phyloP scores from a whole-genome alignment of 2,888 invertebrate species.

The Parelbella ahira region DNA sequence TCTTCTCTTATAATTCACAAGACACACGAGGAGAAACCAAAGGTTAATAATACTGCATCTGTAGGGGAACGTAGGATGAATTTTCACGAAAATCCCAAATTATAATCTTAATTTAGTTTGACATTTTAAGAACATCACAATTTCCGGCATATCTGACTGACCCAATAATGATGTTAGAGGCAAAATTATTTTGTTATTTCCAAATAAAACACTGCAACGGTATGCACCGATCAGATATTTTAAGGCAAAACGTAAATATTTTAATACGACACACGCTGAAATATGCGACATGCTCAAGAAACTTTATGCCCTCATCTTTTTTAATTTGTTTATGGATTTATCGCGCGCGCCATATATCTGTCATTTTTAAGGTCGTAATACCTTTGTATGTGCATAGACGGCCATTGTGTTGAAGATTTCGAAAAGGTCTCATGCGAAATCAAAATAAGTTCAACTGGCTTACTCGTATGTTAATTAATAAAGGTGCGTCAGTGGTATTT shows the following conservation, averaged over 20 bases:
- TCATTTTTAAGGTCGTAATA: constrained; percentile 6
- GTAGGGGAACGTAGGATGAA: too few species aligned
- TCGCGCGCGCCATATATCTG: constrained; percentile 36
- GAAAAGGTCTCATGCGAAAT: too few species aligned
- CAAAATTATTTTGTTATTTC: constrained; percentile 1
- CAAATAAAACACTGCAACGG: constrained; percentile 3
- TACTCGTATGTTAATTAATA: too few species aligned
- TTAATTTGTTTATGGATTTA: constrained; percentile 47
- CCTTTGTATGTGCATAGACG: not conserved
- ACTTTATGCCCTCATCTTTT: constrained; percentile 38
- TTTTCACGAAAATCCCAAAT: too few species aligned
- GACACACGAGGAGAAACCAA: too few species aligned
- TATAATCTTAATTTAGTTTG: too few species aligned
- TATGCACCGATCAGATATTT: constrained; percentile 26
- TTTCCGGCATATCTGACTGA: constrained; percentile 11
- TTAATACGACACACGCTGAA: constrained; percentile 34
- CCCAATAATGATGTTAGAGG: constrained; percentile 14
- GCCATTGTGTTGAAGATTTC: too few species aligned
- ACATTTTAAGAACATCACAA: too few species aligned
- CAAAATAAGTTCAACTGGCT: too few species aligned
- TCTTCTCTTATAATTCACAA: too few species aligned
- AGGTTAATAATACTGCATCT: too few species aligned
- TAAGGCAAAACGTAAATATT: constrained; percentile 30
- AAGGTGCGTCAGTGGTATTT: too few species aligned
- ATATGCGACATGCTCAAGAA: constrained; percentile 34